phyloP scores from a whole-genome alignment of 37 sponge, comb jelly and placozoan species.

The Haliclona indistincta region DNA sequence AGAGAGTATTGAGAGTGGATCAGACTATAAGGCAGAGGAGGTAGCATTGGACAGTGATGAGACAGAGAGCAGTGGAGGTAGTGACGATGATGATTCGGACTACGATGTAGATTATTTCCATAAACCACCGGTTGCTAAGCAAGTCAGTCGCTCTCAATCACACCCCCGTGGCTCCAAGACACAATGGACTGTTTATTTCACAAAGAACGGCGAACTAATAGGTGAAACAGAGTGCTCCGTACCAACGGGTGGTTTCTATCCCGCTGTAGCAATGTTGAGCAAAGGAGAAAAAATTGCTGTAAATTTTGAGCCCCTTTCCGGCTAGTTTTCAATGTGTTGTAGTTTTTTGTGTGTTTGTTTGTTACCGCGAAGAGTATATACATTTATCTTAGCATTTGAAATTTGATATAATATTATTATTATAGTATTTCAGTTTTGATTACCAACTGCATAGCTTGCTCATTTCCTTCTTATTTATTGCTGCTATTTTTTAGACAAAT shows the following conservation, averaged over 20 bases:
- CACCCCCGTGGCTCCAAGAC: no score
- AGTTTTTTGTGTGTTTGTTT: background rate
- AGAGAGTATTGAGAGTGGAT: constrained; percentile 6
- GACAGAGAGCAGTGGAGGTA: background rate
- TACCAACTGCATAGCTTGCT: background rate
- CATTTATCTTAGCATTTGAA: no score
- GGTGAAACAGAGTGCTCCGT: constrained; percentile 33
- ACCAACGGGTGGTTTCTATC: constrained; percentile 51
- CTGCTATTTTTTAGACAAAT: background rate
- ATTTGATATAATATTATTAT: no score
- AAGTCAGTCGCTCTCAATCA: background rate
- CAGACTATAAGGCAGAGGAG: background rate
- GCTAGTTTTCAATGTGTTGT: constrained; percentile 1
- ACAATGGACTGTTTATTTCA: constrained; percentile 29
- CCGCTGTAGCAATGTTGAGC: constrained; percentile 49
- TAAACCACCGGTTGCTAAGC: background rate
- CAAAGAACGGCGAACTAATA: constrained; percentile 34
- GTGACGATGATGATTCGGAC: background rate
- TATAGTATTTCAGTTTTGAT: no score
- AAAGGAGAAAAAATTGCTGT: constrained; percentile 31
- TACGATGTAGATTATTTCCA: background rate
- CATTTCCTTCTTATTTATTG: background rate
- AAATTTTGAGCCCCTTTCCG: constrained; percentile 29
- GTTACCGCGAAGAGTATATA: background rate
- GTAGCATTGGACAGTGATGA: background rate